These are phyloP conservation scores for Melolontha melolontha DNA, from an alignment of 2,888 invertebrate species.

Conservation along the genomic window DNA sequence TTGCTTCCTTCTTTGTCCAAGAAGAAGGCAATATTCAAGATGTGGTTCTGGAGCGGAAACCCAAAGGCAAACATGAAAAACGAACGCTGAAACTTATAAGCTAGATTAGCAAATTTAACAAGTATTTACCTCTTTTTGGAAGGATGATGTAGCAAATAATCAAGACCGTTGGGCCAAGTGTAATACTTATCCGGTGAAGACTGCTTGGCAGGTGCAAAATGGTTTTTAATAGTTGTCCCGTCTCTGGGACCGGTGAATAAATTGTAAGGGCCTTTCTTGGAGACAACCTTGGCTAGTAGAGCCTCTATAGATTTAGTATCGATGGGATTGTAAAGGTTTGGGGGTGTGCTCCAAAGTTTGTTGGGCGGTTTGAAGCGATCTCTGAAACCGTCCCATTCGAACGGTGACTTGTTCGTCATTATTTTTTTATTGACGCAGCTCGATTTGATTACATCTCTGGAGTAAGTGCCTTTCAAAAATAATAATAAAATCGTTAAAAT, in stretches of 20 bases:
- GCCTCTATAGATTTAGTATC: conserved; percentile 51
- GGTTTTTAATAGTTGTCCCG: conserved; percentile 68
- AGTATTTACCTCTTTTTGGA: conserved; percentile 37
- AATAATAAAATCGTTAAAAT: background rate
- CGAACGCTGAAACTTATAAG: no score
- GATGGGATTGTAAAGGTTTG: conserved; percentile 54
- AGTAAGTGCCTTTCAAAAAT: conserved; percentile 45
- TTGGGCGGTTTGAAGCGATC: conserved; percentile 55
- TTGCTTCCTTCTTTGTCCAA: no score
- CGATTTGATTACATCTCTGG: conserved; percentile 5
- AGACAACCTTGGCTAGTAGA: conserved; percentile 52
- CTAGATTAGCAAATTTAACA: no score
- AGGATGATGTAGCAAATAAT: conserved; percentile 56
- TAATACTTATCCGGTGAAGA: conserved; percentile 57
- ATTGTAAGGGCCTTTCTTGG: conserved; percentile 62
- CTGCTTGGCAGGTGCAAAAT: conserved; percentile 62
- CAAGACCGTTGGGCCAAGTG: conserved; percentile 54
- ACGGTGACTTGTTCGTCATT: conserved; percentile 54
- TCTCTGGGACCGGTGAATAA: conserved; percentile 68
- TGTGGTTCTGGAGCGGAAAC: no score
- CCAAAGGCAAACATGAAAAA: no score
- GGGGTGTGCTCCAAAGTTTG: conserved; percentile 54
- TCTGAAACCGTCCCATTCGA: conserved; percentile 60
- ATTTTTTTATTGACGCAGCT: conserved; percentile 39
- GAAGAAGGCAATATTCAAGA: no score